A percentile compares a stretch with the other conserved stretches of the same genome.
Conservation (phyloP, 1,140 invertebrate genomes). For the Caenorhabditis remanei region DNA sequence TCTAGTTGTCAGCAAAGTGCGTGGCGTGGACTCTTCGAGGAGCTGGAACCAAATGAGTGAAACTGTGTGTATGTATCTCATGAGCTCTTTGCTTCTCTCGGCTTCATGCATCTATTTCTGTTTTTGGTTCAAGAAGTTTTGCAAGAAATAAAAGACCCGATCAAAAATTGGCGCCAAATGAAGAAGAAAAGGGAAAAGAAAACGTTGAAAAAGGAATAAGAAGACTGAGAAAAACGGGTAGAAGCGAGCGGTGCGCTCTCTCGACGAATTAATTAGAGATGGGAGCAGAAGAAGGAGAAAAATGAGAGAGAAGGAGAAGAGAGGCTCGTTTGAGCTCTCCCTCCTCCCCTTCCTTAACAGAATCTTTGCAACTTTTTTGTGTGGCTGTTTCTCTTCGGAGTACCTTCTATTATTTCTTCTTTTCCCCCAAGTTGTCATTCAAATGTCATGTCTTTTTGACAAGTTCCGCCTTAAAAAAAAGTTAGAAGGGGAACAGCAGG, state of each 20-base stretch:
- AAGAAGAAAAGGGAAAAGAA: constrained; percentile 5
- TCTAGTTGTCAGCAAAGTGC: constrained; percentile 22
- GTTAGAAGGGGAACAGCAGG: neutral
- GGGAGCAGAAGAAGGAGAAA: constrained; percentile 28
- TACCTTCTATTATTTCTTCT: neutral
- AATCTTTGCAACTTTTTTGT: constrained; percentile 21
- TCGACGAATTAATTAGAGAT: constrained; percentile 52
- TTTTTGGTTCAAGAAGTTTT: neutral
- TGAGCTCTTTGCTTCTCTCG: neutral
- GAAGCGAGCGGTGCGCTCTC: neutral
- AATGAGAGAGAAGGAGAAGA: neutral
- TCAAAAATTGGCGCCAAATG: neutral
- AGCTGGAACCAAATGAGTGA: constrained; percentile 24
- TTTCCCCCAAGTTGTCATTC: neutral
- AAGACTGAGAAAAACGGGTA: constrained; percentile 24
- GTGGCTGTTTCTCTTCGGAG: neutral
- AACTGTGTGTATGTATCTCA: neutral
- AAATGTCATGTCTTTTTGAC: neutral
- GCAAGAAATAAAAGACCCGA: neutral
- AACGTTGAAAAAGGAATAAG: neutral
- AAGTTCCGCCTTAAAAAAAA: neutral
- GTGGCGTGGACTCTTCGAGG: neutral
- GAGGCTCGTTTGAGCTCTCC: constrained; percentile 2
- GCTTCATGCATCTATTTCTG: neutral
- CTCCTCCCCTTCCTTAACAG: neutral